Percentiles rank a stretch among this genome's conserved stretches.
These are phyloP conservation scores for Orius insidiosus DNA, from an alignment of 1,140 invertebrate genomes.

Conservation along the genomic window DNA sequence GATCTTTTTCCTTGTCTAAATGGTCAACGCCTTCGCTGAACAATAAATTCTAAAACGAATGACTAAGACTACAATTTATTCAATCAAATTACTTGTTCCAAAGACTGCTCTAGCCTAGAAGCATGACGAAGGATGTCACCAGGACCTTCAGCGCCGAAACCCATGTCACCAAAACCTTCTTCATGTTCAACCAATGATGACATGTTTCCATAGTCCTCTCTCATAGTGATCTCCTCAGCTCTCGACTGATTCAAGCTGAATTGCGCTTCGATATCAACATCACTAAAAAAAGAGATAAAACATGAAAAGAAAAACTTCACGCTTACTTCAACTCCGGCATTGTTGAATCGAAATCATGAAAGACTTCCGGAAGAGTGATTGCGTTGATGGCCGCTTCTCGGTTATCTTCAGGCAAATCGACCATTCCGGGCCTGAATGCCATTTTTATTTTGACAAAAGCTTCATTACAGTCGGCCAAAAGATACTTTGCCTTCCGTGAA, in stretches of 20 bases:
- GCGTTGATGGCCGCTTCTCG: conserved; percentile 88
- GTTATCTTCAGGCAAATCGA: conserved; percentile 92
- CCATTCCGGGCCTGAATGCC: conserved; percentile 96
- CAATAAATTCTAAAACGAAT: conserved; percentile 44
- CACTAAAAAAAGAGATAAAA: conserved; percentile 24
- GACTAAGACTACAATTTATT: conserved; percentile 7
- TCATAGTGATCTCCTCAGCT: conserved; percentile 97
- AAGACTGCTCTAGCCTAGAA: conserved; percentile 32
- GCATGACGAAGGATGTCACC: conserved; percentile 66
- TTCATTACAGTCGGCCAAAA: conserved; percentile 98
- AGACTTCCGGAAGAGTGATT: conserved; percentile 87
- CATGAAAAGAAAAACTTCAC: neutral
- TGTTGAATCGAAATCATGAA: conserved; percentile 92
- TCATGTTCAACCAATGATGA: conserved; percentile 70
- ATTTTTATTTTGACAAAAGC: conserved; percentile 99
- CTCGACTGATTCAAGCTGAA: conserved; percentile 92
- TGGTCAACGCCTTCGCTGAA: conserved; percentile 47
- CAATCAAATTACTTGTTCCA: conserved; percentile 40
- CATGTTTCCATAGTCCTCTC: conserved; percentile 89
- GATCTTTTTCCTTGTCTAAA: conserved; percentile 46
- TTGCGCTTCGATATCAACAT: conserved; percentile 92
- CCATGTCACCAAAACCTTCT: conserved; percentile 83
- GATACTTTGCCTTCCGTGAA: conserved; percentile 95
- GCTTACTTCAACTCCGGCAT: conserved; percentile 73
- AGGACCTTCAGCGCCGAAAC: conserved; percentile 75